phyloP scores from a whole-genome alignment of 2,797 vertebrate genomes.

The Myiothlypis coronata region DNA sequence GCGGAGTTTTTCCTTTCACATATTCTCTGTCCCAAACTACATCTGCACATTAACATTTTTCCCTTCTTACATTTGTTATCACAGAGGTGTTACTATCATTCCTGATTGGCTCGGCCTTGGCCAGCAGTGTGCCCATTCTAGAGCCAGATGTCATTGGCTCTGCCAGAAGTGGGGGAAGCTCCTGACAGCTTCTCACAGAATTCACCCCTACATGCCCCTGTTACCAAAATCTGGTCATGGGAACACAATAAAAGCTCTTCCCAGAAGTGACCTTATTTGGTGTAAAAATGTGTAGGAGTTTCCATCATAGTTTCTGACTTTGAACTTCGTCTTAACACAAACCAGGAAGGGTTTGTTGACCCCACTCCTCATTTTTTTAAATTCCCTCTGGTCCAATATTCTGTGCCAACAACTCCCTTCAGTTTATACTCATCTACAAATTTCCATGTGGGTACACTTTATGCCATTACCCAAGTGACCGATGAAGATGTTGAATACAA shows the following conservation, averaged over 20 bases:
- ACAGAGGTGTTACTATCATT: not conserved
- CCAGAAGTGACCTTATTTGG: not conserved
- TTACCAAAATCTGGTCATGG: not conserved
- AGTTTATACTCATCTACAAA: not conserved
- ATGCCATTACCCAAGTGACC: not conserved
- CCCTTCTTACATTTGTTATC: not conserved
- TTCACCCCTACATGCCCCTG: not conserved
- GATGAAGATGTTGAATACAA: not conserved
- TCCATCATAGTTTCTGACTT: not conserved
- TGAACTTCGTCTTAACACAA: not conserved
- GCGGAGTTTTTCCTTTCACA: not conserved
- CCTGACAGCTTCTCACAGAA: not conserved
- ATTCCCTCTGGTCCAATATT: not conserved
- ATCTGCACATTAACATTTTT: not conserved
- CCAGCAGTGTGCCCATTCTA: accelerated
- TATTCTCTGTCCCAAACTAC: not conserved
- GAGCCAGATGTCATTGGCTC: not conserved
- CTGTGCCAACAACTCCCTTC: not conserved
- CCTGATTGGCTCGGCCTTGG: not conserved
- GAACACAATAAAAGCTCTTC: not conserved
- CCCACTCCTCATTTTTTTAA: not conserved
- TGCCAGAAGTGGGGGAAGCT: not conserved
- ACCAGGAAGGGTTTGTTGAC: not conserved
- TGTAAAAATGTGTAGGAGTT: not conserved
- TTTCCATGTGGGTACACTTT: not conserved